Evolutionary conservation across 2,888 invertebrate species (phyloP), one percentile per base, ranked within the genome.

Genomic region (Cotesia congregata): DNA sequence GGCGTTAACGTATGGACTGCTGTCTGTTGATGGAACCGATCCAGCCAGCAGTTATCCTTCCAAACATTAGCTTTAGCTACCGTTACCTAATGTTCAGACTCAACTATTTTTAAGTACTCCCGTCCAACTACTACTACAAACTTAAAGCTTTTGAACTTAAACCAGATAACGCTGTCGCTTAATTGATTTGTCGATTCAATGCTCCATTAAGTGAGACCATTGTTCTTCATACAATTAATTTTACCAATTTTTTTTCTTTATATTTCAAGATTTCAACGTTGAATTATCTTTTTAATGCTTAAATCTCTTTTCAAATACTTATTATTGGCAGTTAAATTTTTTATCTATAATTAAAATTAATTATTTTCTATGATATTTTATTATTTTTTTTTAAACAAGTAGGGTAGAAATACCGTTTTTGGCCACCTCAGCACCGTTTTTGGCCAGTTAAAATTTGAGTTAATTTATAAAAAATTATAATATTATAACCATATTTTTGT

Each of bases 1-100:
- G 83, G 85, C 84, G 85, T 84, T 86, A 86, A 87, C 85, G 86
- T 85, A 85, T 85, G 86, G 84, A 86, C 84, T 50, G 4, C 50
- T 82, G 78, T 80, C 83, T 84, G 82, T 81, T 80, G 84, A 84
- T 83, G 82, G 80, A 78, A 79, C 75, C 79, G 72, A 79, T 80
- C 80, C 80, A 77, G 78, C 39, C 7, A 50, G 50, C 50, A 12
- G 12, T 12, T 4, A 12, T 50, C 50, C 50, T 50, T 12, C 50
- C 30, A 30, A 30, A 30, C 68, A 67, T 67, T 61, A 39, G 39
- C 17, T 40, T 62, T 30, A 12, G 61, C 70, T 62, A 40, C 71
- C 15, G n/a, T 30, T 30, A 30, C 30, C 30, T 30, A 30, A 30
- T 30, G 30, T 30, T 30, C 30, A 30, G 30, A 30, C 30, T 30